Conservation (phyloP, 2,113 vertebrate genomes). For the Tragelaphus imberbis region DNA sequence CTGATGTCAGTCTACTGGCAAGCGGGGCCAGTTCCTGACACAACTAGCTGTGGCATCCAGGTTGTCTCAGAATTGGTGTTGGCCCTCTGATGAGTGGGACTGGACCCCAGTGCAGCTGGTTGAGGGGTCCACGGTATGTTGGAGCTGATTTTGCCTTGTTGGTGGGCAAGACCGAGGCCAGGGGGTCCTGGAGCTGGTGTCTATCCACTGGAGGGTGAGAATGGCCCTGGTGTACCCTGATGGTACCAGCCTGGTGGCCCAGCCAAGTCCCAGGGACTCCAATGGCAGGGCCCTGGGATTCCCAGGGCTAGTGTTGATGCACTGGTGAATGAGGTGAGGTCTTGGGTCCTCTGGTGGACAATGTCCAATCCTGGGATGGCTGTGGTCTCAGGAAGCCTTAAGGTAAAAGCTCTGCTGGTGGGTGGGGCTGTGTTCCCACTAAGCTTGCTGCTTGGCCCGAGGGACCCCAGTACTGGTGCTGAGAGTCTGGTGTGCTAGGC, state of each 20-base stretch:
- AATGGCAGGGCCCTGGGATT: not conserved
- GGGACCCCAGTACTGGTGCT: not conserved
- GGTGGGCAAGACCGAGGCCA: not conserved
- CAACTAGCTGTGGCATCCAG: not conserved
- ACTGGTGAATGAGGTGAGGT: not conserved
- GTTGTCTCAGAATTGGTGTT: not conserved
- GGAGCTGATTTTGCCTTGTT: not conserved
- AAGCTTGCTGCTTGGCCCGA: not conserved
- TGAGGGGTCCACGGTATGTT: not conserved
- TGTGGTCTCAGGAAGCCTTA: not conserved
- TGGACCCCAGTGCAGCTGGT: too few relatives aligned
- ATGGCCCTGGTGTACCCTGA: not conserved
- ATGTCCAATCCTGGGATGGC: not conserved
- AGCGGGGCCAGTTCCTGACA: not conserved
- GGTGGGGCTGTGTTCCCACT: not conserved
- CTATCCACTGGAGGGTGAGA: not conserved
- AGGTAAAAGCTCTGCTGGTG: not conserved
- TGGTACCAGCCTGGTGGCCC: not conserved
- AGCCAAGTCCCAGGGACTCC: not conserved
- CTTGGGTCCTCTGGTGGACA: not conserved
- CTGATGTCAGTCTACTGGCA: not conserved
- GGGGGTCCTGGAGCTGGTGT: not conserved
- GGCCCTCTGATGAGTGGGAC: not conserved
- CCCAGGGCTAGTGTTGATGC: not conserved
- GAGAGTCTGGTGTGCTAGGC: not conserved